Conservation (phyloP, 2,888 invertebrate species). For the Sinhomidia bicolor region DNA sequence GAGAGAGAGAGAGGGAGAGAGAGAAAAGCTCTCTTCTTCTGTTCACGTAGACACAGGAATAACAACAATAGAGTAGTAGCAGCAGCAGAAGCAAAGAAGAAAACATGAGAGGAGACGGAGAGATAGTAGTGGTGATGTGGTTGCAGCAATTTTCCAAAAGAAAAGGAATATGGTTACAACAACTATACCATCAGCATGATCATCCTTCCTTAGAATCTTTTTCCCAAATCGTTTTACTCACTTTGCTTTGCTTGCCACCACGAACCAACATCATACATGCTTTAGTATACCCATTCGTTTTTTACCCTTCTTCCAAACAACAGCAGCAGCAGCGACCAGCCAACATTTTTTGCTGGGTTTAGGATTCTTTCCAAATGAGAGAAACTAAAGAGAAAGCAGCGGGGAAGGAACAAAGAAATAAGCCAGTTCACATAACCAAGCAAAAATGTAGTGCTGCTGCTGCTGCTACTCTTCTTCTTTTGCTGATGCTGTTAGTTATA, state of each 20-base stretch:
- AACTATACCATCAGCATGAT: background rate
- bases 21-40: background rate
- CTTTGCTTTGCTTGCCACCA: background rate
- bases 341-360: background rate
- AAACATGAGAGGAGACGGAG: slow-evolving; percentile 14
- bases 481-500: background rate
- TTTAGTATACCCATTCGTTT: background rate
- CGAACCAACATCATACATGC: background rate
- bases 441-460: background rate
- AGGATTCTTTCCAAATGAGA: background rate
- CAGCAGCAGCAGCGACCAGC: background rate
- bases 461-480: background rate
- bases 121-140: slow-evolving; percentile 47
- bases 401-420: background rate
- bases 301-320: background rate
- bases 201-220: slow-evolving; percentile 24
- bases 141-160: slow-evolving; percentile 52
- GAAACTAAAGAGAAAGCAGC: slow-evolving; percentile 40
- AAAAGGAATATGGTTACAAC: slow-evolving; percentile 38
- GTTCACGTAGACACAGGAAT: background rate
- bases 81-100: background rate
- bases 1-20: background rate
- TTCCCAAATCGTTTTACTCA: slow-evolving; percentile 26
- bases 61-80: background rate
- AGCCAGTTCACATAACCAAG: background rate